Conservation (phyloP, 2,888 invertebrate genomes). For the Heliconius sara region DNA sequence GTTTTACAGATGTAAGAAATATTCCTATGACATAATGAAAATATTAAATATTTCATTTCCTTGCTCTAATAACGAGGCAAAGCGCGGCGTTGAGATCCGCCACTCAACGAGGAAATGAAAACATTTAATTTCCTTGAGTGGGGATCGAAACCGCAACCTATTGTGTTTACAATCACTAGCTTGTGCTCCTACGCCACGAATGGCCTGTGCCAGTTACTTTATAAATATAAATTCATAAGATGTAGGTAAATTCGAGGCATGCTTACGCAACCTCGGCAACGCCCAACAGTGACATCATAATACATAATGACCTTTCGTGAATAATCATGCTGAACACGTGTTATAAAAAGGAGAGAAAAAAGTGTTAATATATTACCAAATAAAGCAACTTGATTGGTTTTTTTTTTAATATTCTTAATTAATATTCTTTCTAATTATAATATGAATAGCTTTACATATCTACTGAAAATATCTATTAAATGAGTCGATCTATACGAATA, state of each 20-base stretch:
- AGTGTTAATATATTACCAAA: neutral
- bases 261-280: slow-evolving; percentile 7
- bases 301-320: slow-evolving; percentile 2
- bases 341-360: neutral
- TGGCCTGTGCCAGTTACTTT: neutral
- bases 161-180: no score
- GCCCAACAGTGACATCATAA: slow-evolving; percentile 22
- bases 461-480: neutral
- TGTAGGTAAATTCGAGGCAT: neutral
- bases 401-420: neutral
- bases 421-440: neutral
- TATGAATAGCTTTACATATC: no score
- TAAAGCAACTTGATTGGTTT: neutral
- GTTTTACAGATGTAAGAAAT: no score
- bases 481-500: neutral
- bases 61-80: no score
- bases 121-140: no score
- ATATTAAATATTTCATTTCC: no score
- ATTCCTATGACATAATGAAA: no score
- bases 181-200: neutral
- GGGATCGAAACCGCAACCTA: no score
- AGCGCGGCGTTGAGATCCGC: no score
- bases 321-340: slow-evolving; percentile 6
- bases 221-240: neutral
- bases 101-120: no score